phyloP scores from a whole-genome alignment of 92 coral and sea anemone genomes.

The Metridium senile region DNA sequence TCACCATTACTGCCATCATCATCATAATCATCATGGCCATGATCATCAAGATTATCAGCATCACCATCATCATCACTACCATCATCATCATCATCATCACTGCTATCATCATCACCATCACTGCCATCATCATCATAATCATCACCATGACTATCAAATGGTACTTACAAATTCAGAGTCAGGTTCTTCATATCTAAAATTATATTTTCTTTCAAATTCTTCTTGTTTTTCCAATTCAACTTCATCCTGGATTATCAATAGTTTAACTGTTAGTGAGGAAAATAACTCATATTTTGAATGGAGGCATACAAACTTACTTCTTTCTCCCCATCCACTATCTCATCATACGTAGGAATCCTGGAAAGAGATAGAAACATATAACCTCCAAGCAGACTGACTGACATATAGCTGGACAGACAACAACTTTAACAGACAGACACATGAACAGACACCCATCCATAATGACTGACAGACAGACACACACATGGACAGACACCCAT shows the following conservation, averaged over 20 bases:
- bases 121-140: too few species aligned
- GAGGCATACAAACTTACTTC: conserved; percentile 75
- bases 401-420: background rate
- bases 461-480: background rate
- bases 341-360: conserved; percentile 93
- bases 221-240: conserved; percentile 86
- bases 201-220: conserved; percentile 90
- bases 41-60: too few species aligned
- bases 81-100: too few species aligned
- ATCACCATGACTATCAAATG: too few species aligned
- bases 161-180: conserved; percentile 85
- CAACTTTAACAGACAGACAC: background rate
- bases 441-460: too few species aligned
- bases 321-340: conserved; percentile 75
- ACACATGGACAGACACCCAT: too few species aligned
- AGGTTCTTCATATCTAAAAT: conserved; percentile 96
- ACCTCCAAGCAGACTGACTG: background rate
- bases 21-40: too few species aligned
- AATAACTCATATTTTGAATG: too few species aligned
- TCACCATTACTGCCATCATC: too few species aligned
- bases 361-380: background rate
- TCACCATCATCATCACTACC: too few species aligned
- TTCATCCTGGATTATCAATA: conserved; percentile 62
- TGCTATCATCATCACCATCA: too few species aligned
- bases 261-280: too few species aligned